phyloP scores from a whole-genome alignment of 2,113 vertebrate genomes.

The Oenanthe melanoleuca region DNA sequence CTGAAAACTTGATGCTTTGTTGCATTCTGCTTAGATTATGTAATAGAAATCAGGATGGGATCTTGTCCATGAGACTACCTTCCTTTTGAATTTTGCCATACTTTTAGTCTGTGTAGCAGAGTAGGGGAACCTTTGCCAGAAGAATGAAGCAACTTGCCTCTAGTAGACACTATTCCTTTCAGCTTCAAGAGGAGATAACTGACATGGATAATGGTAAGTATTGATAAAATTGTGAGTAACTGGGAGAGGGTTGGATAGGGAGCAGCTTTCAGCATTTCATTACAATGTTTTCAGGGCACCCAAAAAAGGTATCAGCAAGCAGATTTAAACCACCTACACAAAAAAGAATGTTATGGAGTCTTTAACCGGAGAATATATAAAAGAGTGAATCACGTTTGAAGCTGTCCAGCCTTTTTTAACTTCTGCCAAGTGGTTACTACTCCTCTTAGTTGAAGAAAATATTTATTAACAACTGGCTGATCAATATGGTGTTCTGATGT shows the following conservation, averaged over 20 bases:
- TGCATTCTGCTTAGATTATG: neutral
- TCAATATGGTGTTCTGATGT: neutral
- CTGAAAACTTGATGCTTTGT: neutral
- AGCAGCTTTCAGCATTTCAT: neutral
- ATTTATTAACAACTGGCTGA: neutral
- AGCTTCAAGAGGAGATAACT: neutral
- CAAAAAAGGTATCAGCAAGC: neutral
- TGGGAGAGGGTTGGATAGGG: neutral
- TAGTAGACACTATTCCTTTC: neutral
- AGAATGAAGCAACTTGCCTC: neutral
- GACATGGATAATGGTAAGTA: neutral
- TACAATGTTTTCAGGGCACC: neutral
- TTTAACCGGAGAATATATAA: neutral
- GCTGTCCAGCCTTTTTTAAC: neutral
- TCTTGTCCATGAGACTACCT: neutral
- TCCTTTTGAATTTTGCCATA: neutral
- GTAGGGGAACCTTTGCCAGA: neutral
- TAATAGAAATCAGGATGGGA: neutral
- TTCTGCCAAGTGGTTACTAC: neutral
- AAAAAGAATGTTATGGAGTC: rapidly evolving
- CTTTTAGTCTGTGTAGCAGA: neutral
- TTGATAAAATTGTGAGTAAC: neutral
- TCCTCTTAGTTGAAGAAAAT: neutral
- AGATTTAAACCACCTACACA: neutral
- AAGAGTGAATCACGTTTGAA: neutral